Conservation (phyloP, 2,113 vertebrate species). For the Maccullochella peelii region DNA sequence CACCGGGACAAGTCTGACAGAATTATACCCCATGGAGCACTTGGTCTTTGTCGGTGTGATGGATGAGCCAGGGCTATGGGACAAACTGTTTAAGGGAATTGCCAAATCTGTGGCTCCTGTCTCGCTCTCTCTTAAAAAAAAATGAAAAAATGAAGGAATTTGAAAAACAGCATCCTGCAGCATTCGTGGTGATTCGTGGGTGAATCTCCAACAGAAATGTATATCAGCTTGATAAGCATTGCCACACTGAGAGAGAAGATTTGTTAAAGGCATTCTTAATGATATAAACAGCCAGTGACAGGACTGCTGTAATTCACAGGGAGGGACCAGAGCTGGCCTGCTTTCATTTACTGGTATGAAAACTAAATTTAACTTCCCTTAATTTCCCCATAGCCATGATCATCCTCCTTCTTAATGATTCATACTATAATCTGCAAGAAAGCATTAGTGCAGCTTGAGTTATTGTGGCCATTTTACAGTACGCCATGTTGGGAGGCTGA, state of each 20-base stretch:
- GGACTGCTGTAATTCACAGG: slow-evolving; percentile 38
- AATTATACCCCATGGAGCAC: slow-evolving; percentile 46
- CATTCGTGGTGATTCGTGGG: neutral
- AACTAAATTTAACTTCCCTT: slow-evolving; percentile 63
- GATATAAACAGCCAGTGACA: slow-evolving; percentile 17
- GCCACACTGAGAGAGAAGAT: slow-evolving; percentile 7
- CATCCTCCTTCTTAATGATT: slow-evolving; percentile 64
- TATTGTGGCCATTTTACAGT: slow-evolving; percentile 41
- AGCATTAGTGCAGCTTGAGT: slow-evolving; percentile 44
- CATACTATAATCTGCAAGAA: slow-evolving; percentile 64
- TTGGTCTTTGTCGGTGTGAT: slow-evolving; percentile 63
- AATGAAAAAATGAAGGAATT: slow-evolving; percentile 15
- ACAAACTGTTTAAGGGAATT: slow-evolving; percentile 33
- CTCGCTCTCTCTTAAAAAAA: neutral
- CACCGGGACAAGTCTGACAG: slow-evolving; percentile 56
- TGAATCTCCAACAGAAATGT: neutral
- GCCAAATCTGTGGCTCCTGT: slow-evolving; percentile 20
- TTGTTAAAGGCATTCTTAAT: slow-evolving; percentile 23
- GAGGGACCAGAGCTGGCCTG: slow-evolving; percentile 35
- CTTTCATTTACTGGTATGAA: slow-evolving; percentile 54
- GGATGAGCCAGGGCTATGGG: slow-evolving; percentile 40
- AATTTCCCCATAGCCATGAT: slow-evolving; percentile 63
- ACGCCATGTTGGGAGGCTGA: slow-evolving; percentile 14
- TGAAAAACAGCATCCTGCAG: slow-evolving; percentile 11
- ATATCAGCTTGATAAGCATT: slow-evolving; percentile 10